Evolutionary conservation across 2,888 invertebrate genomes (phyloP).

Genomic region (Amaurobius ferox): DNA sequence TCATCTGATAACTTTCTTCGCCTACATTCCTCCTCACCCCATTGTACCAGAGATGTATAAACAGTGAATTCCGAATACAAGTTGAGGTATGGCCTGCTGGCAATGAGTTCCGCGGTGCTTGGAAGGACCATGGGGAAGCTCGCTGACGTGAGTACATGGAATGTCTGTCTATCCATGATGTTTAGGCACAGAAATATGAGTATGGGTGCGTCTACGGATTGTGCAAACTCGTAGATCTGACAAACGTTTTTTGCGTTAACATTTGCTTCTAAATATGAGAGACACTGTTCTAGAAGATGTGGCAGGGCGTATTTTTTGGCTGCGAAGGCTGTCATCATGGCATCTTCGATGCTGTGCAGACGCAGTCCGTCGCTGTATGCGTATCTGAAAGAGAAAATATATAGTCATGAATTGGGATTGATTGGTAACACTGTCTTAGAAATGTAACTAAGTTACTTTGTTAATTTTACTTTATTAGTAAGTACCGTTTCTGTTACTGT

Average conservation of each 20-base stretch:
- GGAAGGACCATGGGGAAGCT: conserved; percentile 57
- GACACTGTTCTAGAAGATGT: conserved; percentile 74
- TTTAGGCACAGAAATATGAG: conserved; percentile 74
- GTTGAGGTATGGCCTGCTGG: conserved; percentile 74
- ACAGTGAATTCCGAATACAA: conserved; percentile 74
- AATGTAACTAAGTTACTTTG: too few relatives aligned
- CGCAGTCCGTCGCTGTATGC: conserved; percentile 75
- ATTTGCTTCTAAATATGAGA: conserved; percentile 74
- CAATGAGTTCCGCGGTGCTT: conserved; percentile 65
- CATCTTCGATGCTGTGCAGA: conserved; percentile 74
- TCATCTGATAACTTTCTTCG: conserved; percentile 53
- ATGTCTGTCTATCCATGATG: conserved; percentile 75
- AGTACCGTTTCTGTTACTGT: too few relatives aligned
- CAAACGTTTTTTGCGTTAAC: conserved; percentile 74
- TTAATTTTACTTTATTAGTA: too few relatives aligned
- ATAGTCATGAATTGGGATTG: too few relatives aligned
- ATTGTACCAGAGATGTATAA: conserved; percentile 74
- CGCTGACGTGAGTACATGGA: conserved; percentile 74
- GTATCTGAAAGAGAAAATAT: conserved; percentile 69
- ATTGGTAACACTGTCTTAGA: too few relatives aligned
- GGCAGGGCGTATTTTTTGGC: conserved; percentile 75
- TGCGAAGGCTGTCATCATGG: conserved; percentile 75
- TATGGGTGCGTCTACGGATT: conserved; percentile 74
- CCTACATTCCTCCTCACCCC: conserved; percentile 74
- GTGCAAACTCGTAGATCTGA: conserved; percentile 75